Evolutionary conservation across 1,140 invertebrate genomes (phyloP).

Genomic region (Maconellicoccus hirsutus): DNA sequence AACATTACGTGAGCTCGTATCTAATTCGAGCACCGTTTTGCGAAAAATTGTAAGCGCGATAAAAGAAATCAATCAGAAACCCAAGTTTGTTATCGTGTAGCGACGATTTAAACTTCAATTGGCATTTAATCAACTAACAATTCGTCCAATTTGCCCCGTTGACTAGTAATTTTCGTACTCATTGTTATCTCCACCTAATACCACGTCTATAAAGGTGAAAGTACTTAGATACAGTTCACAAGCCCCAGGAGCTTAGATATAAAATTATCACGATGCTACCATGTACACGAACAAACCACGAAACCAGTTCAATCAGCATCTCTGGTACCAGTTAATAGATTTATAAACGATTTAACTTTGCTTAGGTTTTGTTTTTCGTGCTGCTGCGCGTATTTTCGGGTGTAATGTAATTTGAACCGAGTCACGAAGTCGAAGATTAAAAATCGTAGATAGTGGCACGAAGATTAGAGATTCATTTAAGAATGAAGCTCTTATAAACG

Average conservation of each 20-base stretch:
- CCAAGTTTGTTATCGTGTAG: too few relatives aligned
- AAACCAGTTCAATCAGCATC: too few relatives aligned
- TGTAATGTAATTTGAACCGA: slow-evolving; percentile 9
- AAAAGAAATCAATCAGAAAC: background rate
- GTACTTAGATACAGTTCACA: too few relatives aligned
- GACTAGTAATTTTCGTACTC: too few relatives aligned
- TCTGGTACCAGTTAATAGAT: background rate
- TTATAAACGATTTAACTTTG: background rate
- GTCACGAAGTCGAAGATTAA: background rate
- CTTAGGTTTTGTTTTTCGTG: background rate
- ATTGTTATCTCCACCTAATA: too few relatives aligned
- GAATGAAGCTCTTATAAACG: background rate
- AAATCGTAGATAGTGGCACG: background rate
- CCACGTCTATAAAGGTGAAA: too few relatives aligned
- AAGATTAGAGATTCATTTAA: background rate
- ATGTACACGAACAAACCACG: too few relatives aligned
- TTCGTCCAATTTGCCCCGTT: too few relatives aligned
- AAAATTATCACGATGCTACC: background rate
- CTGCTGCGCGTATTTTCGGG: background rate
- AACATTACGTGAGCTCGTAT: background rate
- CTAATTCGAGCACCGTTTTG: background rate
- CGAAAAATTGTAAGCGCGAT: background rate
- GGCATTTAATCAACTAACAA: too few relatives aligned
- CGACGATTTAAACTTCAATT: background rate
- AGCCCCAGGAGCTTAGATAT: too few relatives aligned